A percentile compares a stretch with the other conserved stretches of the same genome.
Evolutionary conservation across 2,888 invertebrate species (phyloP).

Genomic region (Nomada goodeniana): DNA sequence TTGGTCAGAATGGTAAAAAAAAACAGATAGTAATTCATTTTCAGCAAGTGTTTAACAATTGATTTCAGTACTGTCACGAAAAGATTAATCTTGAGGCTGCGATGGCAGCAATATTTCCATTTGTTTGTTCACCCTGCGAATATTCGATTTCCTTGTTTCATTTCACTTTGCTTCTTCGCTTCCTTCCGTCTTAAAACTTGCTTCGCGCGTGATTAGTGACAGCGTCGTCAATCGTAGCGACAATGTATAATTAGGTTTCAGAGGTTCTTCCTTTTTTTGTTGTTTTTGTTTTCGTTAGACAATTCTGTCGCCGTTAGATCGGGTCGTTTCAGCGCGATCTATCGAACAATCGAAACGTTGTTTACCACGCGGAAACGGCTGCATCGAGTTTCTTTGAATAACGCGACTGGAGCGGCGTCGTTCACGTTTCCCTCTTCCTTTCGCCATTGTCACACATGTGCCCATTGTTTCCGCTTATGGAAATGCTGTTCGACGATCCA

Average conservation of each 20-base stretch:
- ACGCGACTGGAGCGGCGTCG: conserved; percentile 3
- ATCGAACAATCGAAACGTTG: conserved; percentile 34
- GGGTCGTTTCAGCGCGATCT: conserved; percentile 10
- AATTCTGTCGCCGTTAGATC: not conserved
- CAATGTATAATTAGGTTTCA: too few species aligned
- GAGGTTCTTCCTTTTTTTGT: not conserved
- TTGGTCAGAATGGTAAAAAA: too few species aligned
- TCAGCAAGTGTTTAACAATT: too few species aligned
- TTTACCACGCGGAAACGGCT: conserved; percentile 26
- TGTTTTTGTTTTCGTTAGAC: not conserved
- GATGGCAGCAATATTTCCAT: not conserved
- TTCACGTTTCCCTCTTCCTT: conserved; percentile 5
- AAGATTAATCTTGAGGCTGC: too few species aligned
- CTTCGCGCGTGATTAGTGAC: too few species aligned
- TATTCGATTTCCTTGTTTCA: not conserved
- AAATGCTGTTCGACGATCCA: conserved; percentile 43
- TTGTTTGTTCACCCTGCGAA: not conserved
- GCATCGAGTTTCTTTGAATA: conserved; percentile 45
- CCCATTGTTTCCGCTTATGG: conserved; percentile 45
- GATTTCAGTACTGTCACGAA: too few species aligned
- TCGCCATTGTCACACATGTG: conserved; percentile 33
- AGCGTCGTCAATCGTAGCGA: too few species aligned
- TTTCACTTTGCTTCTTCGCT: not conserved
- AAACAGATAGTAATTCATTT: too few species aligned
- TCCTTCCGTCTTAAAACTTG: not conserved